Evolutionary conservation across 2,113 vertebrate genomes (phyloP).

Genomic region (Actinemys pallida): DNA sequence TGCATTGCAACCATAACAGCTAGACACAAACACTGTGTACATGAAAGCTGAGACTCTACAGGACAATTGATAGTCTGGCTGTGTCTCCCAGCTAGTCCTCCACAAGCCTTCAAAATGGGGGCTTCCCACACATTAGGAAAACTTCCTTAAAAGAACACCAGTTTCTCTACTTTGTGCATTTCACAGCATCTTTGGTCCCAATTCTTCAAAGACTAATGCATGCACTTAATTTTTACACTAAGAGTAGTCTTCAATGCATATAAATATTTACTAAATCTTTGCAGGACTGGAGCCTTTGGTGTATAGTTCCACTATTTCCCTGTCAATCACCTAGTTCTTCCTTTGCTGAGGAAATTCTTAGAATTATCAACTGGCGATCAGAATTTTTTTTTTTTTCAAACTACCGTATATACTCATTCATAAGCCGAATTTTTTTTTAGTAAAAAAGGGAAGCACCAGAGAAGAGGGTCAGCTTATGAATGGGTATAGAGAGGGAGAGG

Average conservation of each 20-base stretch:
- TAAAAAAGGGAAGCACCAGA: too few species aligned
- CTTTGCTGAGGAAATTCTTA: not conserved
- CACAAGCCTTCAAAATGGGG: conserved; percentile 6
- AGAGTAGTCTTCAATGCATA: not conserved
- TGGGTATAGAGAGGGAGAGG: too few species aligned
- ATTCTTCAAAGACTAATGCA: not conserved
- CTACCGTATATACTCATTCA: too few species aligned
- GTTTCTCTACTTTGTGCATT: not conserved
- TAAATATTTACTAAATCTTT: not conserved
- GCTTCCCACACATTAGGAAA: not conserved
- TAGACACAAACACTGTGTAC: conserved; percentile 38
- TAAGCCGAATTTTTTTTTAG: too few species aligned
- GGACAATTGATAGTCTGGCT: conserved; percentile 47
- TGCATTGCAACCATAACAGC: conserved; percentile 20
- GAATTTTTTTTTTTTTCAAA: not conserved
- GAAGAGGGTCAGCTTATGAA: too few species aligned
- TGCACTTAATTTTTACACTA: not conserved
- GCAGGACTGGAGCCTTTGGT: not conserved
- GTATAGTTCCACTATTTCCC: not conserved
- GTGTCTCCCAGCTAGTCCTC: conserved; percentile 43
- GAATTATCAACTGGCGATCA: not conserved
- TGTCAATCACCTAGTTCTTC: not conserved
- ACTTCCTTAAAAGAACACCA: conserved; percentile 32
- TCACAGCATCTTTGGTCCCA: not conserved
- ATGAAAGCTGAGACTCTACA: conserved; percentile 61